Evolutionary conservation across 2,888 invertebrate species (phyloP).

Genomic region (Chrysolina americana): DNA sequence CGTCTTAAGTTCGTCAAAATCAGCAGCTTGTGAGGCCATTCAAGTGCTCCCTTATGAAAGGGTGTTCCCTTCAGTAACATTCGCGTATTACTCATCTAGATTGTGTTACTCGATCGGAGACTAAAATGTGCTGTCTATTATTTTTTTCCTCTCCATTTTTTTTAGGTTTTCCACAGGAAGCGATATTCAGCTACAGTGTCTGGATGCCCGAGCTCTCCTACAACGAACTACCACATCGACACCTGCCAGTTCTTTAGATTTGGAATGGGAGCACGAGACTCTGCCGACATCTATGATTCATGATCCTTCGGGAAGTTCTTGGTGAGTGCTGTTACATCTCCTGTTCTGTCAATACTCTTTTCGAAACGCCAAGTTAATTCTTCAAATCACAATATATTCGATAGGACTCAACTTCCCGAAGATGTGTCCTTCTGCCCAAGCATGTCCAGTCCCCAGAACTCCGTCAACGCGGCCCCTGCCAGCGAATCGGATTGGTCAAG

Average conservation of each 20-base stretch:
- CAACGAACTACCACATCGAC: slow-evolving; percentile 71
- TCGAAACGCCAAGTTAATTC: too few relatives aligned
- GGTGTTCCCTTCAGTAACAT: too few relatives aligned
- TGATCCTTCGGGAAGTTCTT: slow-evolving; percentile 67
- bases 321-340: slow-evolving; percentile 56
- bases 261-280: slow-evolving; percentile 82
- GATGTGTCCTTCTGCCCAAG: slow-evolving; percentile 54
- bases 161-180: slow-evolving; percentile 65
- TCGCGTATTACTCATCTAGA: too few relatives aligned
- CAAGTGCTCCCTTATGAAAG: too few relatives aligned
- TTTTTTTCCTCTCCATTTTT: slow-evolving; percentile 25
- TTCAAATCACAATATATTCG: neutral
- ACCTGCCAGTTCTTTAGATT: slow-evolving; percentile 78
- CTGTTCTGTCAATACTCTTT: neutral
- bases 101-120: too few relatives aligned
- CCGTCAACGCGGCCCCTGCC: slow-evolving; percentile 51
- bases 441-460: slow-evolving; percentile 61
- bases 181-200: slow-evolving; percentile 75
- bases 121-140: neutral
- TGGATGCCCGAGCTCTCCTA: slow-evolving; percentile 73
- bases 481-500: slow-evolving; percentile 74
- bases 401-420: slow-evolving; percentile 60
- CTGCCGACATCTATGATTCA: slow-evolving; percentile 64
- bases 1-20: too few relatives aligned
- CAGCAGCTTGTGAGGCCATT: too few relatives aligned